phyloP scores from a whole-genome alignment of 2,797 vertebrate species.

The Babyrousa celebensis region DNA sequence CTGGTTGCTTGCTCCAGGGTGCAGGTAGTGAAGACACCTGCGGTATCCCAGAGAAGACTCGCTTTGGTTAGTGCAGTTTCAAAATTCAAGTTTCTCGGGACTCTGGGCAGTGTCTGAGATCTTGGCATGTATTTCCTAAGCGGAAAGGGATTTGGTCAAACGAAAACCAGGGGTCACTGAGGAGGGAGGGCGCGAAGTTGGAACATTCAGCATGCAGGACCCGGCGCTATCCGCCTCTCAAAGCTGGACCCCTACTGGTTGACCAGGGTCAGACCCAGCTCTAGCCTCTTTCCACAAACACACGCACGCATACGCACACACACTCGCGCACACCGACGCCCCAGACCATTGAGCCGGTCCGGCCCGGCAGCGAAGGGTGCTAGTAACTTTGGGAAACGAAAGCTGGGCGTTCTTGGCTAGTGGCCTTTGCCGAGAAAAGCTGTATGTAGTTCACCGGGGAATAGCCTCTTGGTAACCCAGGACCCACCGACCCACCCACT shows the following conservation, averaged over 20 bases:
- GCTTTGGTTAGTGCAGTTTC: background rate
- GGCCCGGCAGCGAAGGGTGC: rapidly evolving
- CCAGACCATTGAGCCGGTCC: background rate
- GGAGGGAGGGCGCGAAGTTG: rapidly evolving
- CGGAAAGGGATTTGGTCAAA: background rate
- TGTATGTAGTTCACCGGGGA: rapidly evolving
- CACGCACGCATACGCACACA: background rate
- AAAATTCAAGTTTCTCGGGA: constrained; percentile 30
- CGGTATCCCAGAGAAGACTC: rapidly evolving
- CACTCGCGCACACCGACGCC: background rate
- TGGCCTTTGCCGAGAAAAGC: background rate
- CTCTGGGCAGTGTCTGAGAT: background rate
- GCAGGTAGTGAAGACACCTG: background rate
- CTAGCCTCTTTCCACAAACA: background rate
- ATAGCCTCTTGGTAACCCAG: no score
- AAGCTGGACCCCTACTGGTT: background rate
- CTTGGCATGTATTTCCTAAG: background rate
- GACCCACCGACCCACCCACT: background rate
- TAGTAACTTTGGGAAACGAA: background rate
- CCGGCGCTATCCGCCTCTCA: rapidly evolving
- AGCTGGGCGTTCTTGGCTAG: background rate
- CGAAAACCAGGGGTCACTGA: background rate
- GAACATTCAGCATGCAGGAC: background rate
- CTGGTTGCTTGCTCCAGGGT: no score
- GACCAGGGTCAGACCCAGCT: background rate